These are phyloP conservation scores for Pantherophis alleghaniensis DNA, from an alignment of 2,797 vertebrate genomes.

Conservation along the genomic window DNA sequence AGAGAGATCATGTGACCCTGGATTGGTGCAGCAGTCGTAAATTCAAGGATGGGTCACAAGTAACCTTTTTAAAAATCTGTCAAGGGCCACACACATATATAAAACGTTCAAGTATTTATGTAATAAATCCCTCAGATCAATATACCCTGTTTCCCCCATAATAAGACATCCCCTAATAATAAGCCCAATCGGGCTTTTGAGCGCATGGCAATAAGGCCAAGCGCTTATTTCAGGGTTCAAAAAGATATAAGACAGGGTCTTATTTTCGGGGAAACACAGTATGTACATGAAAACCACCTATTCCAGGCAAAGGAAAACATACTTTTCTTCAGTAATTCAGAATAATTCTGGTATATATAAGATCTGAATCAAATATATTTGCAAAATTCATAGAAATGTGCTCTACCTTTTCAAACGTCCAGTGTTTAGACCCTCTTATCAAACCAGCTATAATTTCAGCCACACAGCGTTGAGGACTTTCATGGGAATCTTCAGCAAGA, in stretches of 20 bases:
- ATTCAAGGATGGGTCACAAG: background rate
- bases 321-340: background rate
- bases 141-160: background rate
- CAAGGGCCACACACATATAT: background rate
- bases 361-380: background rate
- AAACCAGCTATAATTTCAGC: constrained; percentile 96
- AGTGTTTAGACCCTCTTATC: constrained; percentile 95
- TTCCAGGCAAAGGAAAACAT: background rate
- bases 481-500: constrained; percentile 88
- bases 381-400: background rate
- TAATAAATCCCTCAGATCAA: background rate
- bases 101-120: background rate
- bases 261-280: no score
- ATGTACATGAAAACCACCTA: background rate
- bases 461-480: constrained; percentile 93
- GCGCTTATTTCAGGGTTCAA: no score
- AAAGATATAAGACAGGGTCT: no score
- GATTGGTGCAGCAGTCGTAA: background rate
- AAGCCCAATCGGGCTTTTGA: no score
- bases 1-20: background rate
- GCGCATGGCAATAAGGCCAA: no score
- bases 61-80: background rate
- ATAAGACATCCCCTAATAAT: no score
- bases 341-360: background rate
- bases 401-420: constrained; percentile 83